Evolutionary conservation across 2,888 invertebrate genomes (phyloP), one percentile per base, ranked within the genome.

Genomic region (Troides helena): DNA sequence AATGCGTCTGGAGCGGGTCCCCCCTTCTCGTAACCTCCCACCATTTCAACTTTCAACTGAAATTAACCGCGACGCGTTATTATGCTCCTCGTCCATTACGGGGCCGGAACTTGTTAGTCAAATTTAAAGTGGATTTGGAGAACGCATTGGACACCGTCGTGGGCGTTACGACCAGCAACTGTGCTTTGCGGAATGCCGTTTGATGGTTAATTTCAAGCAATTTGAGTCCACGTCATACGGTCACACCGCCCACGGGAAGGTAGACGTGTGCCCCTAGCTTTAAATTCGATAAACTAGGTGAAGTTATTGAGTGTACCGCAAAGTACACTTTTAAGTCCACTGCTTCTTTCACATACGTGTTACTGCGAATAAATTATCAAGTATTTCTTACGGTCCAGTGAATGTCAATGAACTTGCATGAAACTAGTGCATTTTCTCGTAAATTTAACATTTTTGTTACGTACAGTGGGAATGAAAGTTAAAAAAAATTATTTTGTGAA

Each of bases 211-310:
- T 87, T 88, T 85, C 75, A 73, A 74, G 72, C 64, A 70, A 70
- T 70, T 70, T 60, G 78, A 82, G 81, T 84, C 84, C 90, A 86
- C 91, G 91, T 92, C 90, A 91, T 84, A 89, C 82, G 80, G 87
- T 89, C 84, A 80, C 78, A 81, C 84, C 91, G 89, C 91, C 91
- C 85, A 91, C 91, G 86, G 81, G 70, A 75, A 80, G 81, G 76
- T 80, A 82, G 91, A 87, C 90, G 91, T 89, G 92, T 88, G 89
- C 84, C 75, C 70, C 84, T 83, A 86, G 79, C 80, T 74, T 71
- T 74, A 77, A 74, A 75, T 77, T 75, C 73, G 71, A 68, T 75
- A 74, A 75, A 74, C 75, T 76, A 77, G 80, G 82, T 83, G 84
- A 85, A 86, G 85, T 83, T 76, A 69, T 75, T 72, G 74, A 79